These are phyloP conservation scores for Patella depressa DNA, from an alignment of 2,888 invertebrate species.

Conservation along the genomic window DNA sequence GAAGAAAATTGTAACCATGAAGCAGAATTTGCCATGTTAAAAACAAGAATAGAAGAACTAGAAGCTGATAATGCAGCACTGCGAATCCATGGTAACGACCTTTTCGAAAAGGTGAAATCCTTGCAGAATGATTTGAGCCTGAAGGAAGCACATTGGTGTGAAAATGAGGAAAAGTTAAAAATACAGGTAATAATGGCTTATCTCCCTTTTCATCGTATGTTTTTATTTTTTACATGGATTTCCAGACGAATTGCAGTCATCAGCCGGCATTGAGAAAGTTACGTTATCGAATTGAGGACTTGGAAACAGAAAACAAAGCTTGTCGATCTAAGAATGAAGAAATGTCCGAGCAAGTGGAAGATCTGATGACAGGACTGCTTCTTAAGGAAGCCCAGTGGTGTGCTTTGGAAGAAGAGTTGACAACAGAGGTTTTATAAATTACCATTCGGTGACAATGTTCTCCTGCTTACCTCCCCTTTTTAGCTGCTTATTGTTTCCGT, in stretches of 20 bases:
- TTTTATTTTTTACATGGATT: not conserved
- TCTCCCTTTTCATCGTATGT: not conserved
- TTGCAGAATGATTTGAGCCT: constrained; percentile 59
- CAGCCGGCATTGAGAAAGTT: constrained; percentile 44
- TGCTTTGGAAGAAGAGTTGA: constrained; percentile 62
- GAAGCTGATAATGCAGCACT: constrained; percentile 58
- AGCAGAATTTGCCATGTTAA: constrained; percentile 43
- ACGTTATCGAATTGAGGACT: constrained; percentile 39
- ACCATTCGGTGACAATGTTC: no score
- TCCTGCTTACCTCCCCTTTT: no score
- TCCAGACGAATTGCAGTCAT: constrained; percentile 44
- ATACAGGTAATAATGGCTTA: constrained; percentile 45
- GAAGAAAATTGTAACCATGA: constrained; percentile 51
- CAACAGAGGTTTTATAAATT: constrained; percentile 46
- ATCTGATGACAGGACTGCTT: constrained; percentile 57
- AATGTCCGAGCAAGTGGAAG: constrained; percentile 49
- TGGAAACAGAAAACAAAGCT: constrained; percentile 58
- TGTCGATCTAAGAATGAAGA: constrained; percentile 54
- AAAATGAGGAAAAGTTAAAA: constrained; percentile 61
- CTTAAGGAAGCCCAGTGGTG: constrained; percentile 67
- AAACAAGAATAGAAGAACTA: constrained; percentile 43
- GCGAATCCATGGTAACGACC: constrained; percentile 51
- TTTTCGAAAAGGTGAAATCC: constrained; percentile 50
- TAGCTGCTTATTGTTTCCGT: no score
- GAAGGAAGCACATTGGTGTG: constrained; percentile 67